Percentiles rank a stretch among this genome's conserved stretches.
Evolutionary conservation across 1,140 invertebrate genomes (phyloP).

Genomic region (Apis dorsata): DNA sequence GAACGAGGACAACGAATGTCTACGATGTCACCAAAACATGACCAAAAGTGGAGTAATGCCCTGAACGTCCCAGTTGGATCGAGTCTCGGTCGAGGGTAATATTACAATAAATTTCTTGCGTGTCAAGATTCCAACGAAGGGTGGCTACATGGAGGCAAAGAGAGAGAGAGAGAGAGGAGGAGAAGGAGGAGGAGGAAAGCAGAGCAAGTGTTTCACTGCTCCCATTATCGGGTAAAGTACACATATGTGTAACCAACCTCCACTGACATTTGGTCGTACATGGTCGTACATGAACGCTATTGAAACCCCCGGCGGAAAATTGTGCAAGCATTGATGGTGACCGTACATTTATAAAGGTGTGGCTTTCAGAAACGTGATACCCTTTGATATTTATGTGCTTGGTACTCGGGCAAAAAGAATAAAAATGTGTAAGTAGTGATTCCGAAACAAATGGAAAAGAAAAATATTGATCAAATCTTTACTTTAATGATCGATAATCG

Average conservation of each 20-base stretch:
- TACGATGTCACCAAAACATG: slow-evolving; percentile 13
- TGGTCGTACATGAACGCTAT: background rate
- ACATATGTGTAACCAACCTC: background rate
- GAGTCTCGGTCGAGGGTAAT: slow-evolving; percentile 11
- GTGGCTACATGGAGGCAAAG: no score
- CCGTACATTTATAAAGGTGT: background rate
- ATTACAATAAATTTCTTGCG: slow-evolving; percentile 32
- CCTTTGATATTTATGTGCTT: no score
- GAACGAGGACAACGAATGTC: background rate
- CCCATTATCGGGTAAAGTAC: background rate
- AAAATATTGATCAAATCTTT: no score
- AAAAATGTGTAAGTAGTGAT: no score
- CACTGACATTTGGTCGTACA: background rate
- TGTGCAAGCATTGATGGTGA: background rate
- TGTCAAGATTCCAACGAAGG: slow-evolving; percentile 5
- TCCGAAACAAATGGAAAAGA: no score
- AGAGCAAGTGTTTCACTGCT: background rate
- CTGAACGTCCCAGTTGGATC: slow-evolving; percentile 37
- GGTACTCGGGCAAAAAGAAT: no score
- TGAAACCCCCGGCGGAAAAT: background rate
- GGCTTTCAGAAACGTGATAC: background rate
- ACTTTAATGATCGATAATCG: no score
- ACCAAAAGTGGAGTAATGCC: slow-evolving; percentile 36
- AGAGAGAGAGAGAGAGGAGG: background rate
- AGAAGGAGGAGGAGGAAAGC: background rate